A percentile compares a stretch with the other conserved stretches of the same genome.
Evolutionary conservation across 2,888 invertebrate genomes (phyloP).

Genomic region (Caenorhabditis sp.): DNA sequence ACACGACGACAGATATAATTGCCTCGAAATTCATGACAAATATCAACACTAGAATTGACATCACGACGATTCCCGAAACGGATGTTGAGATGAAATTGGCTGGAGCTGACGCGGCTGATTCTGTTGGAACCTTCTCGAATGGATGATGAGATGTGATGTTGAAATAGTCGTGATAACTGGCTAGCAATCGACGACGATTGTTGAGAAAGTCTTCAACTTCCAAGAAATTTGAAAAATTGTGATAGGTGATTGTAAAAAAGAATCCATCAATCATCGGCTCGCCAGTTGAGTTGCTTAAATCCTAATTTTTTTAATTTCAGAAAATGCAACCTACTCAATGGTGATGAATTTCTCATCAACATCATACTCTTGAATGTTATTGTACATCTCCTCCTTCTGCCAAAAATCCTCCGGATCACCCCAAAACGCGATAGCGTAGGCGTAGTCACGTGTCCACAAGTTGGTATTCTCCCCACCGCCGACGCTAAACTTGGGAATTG

Average conservation of each 20-base stretch:
- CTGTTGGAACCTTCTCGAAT: constrained; percentile 63
- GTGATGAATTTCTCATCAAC: constrained; percentile 51
- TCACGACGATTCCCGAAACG: constrained; percentile 65
- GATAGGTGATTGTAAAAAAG: constrained; percentile 64
- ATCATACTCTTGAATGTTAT: constrained; percentile 59
- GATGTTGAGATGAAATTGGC: constrained; percentile 65
- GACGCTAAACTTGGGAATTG: constrained; percentile 52
- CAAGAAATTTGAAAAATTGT: constrained; percentile 63
- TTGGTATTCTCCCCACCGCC: constrained; percentile 57
- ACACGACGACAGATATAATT: constrained; percentile 65
- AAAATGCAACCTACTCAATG: constrained; percentile 43
- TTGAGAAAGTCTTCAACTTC: constrained; percentile 62
- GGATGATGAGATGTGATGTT: constrained; percentile 66
- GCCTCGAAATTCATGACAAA: constrained; percentile 67
- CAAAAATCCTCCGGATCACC: constrained; percentile 62
- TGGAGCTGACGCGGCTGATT: constrained; percentile 67
- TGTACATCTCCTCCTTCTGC: constrained; percentile 52
- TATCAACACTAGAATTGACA: constrained; percentile 65
- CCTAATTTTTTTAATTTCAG: no score
- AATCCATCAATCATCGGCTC: constrained; percentile 62
- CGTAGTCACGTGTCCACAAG: constrained; percentile 64
- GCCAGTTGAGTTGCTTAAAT: constrained; percentile 47
- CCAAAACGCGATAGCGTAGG: constrained; percentile 59
- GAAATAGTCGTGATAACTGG: constrained; percentile 53
- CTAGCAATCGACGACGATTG: constrained; percentile 52